Evolutionary conservation across 2,797 vertebrate species (phyloP).

Genomic region (Todus mexicanus): DNA sequence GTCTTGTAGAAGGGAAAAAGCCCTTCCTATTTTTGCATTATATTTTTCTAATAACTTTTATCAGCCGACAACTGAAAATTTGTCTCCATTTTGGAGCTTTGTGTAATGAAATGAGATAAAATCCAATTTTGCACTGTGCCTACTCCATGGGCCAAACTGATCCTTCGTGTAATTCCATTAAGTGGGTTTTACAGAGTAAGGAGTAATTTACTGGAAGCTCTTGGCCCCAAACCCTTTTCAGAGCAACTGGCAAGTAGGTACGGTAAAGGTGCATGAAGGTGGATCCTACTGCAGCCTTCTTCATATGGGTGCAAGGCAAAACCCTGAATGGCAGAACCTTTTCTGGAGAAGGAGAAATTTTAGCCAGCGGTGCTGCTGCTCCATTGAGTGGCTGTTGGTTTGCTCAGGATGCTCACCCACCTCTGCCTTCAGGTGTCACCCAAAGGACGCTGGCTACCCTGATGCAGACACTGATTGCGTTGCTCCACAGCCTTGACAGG

Average conservation of each 20-base stretch:
- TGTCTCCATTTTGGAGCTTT: neutral
- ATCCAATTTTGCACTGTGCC: neutral
- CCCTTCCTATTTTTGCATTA: neutral
- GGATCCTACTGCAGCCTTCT: neutral
- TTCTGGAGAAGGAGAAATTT: neutral
- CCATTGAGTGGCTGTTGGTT: neutral
- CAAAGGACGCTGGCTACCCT: accelerated
- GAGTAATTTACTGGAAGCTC: neutral
- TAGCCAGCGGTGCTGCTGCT: neutral
- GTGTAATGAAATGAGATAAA: neutral
- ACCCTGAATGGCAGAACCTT: neutral
- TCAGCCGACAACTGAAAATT: neutral
- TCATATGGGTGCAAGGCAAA: neutral
- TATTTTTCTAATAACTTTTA: neutral
- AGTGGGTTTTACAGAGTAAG: neutral
- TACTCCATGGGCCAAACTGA: neutral
- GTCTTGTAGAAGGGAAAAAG: neutral
- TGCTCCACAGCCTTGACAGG: neutral
- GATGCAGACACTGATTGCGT: neutral
- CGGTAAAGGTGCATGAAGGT: accelerated
- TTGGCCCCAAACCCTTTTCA: neutral
- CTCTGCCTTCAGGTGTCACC: neutral
- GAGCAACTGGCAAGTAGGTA: neutral
- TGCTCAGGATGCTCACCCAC: neutral
- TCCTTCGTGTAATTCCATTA: neutral